These are phyloP conservation scores for Crenuchus spilurus DNA, from an alignment of 2,797 vertebrate genomes.

Conservation along the genomic window DNA sequence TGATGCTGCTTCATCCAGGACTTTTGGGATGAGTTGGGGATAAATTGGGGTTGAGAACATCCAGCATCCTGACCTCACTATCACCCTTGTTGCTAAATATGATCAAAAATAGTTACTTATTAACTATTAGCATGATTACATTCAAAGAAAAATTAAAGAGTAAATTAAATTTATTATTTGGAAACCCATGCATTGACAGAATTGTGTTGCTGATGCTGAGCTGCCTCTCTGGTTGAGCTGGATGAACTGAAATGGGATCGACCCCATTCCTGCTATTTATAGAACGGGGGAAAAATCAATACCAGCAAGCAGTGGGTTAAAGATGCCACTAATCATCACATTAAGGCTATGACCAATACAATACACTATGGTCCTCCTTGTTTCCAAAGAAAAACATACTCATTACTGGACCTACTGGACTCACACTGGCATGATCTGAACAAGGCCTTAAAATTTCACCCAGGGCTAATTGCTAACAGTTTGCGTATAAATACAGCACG, in stretches of 20 bases:
- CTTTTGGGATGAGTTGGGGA: too few relatives aligned
- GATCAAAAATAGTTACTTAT: too few relatives aligned
- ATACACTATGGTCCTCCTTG: slow-evolving; percentile 2
- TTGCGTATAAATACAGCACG: slow-evolving; percentile 42
- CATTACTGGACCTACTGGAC: slow-evolving; percentile 17
- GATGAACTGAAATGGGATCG: slow-evolving; percentile 36
- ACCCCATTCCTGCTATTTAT: slow-evolving; percentile 52
- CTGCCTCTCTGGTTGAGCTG: not conserved
- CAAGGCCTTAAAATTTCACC: slow-evolving; percentile 21
- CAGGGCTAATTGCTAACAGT: slow-evolving; percentile 43
- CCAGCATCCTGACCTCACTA: too few relatives aligned
- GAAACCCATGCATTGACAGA: not conserved
- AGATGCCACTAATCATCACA: slow-evolving; percentile 48
- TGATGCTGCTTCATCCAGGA: too few relatives aligned
- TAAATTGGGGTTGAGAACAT: too few relatives aligned
- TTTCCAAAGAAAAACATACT: slow-evolving; percentile 19
- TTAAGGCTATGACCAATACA: slow-evolving; percentile 31
- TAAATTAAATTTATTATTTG: not conserved
- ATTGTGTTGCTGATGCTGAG: not conserved
- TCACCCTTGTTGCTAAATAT: too few relatives aligned
- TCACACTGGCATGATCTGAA: not conserved
- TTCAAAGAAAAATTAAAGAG: too few relatives aligned
- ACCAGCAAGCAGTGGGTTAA: slow-evolving; percentile 51
- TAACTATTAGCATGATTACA: too few relatives aligned
- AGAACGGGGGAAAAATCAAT: slow-evolving; percentile 54